These are phyloP conservation scores for Antitype chi DNA, from an alignment of 2,888 invertebrate genomes.

Conservation along the genomic window DNA sequence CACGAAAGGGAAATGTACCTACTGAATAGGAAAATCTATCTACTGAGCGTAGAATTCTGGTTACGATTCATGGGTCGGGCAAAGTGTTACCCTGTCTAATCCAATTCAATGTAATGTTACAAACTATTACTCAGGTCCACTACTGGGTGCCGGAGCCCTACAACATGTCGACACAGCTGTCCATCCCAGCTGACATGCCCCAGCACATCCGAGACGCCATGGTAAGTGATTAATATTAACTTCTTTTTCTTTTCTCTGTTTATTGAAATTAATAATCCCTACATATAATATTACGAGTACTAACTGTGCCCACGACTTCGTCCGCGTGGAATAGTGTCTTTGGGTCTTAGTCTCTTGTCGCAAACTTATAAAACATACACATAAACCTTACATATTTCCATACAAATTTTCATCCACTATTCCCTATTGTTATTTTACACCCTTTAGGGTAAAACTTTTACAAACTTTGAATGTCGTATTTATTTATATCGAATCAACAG, in stretches of 20 bases:
- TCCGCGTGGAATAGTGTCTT: too few relatives aligned
- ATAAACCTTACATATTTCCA: too few relatives aligned
- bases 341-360: too few relatives aligned
- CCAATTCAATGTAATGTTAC: neutral
- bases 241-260: neutral
- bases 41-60: neutral
- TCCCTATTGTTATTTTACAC: too few relatives aligned
- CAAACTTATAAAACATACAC: too few relatives aligned
- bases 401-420: too few relatives aligned
- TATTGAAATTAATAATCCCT: neutral
- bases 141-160: conserved; percentile 96
- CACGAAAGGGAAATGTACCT: neutral
- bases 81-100: too few relatives aligned
- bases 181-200: conserved; percentile 93
- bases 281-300: too few relatives aligned
- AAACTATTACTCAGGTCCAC: conserved; percentile 92
- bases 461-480: too few relatives aligned
- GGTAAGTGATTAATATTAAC: conserved; percentile 70
- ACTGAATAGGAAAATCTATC: neutral
- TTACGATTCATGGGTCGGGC: neutral
- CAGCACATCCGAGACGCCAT: conserved; percentile 93
- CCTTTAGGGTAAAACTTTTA: too few relatives aligned
- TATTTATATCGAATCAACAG: too few relatives aligned
- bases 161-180: conserved; percentile 92
- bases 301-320: too few relatives aligned